A percentile compares a stretch with the other conserved stretches of the same genome.
These are phyloP conservation scores for Sinhomidia bicolor DNA, from an alignment of 2,888 invertebrate genomes.

Conservation along the genomic window DNA sequence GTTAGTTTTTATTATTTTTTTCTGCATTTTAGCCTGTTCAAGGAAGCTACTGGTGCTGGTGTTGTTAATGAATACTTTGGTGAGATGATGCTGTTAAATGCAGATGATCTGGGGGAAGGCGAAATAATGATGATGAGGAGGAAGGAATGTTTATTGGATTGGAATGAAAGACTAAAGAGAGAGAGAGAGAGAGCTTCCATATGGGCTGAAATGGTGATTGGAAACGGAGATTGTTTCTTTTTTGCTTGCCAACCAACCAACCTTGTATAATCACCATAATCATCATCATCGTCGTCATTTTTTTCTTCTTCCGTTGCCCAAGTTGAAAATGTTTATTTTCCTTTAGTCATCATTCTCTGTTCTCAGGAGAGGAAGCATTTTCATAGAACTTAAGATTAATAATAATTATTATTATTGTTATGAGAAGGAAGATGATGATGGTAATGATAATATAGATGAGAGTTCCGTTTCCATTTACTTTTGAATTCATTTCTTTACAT, in stretches of 20 bases:
- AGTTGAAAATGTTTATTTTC: conserved; percentile 51
- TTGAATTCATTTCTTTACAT: too few species aligned
- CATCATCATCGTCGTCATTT: conserved; percentile 3
- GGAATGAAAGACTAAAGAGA: conserved; percentile 25
- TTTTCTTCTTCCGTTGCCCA: too few species aligned
- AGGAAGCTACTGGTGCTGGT: conserved; percentile 24
- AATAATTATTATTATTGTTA: too few species aligned
- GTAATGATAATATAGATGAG: too few species aligned
- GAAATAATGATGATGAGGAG: background rate
- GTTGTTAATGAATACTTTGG: background rate
- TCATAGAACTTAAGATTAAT: background rate
- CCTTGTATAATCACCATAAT: too few species aligned
- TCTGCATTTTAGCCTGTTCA: too few species aligned
- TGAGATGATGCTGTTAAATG: background rate
- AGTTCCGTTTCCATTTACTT: too few species aligned
- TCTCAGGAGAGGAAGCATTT: conserved; percentile 9
- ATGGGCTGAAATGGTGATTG: conserved; percentile 36
- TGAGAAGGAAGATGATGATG: too few species aligned
- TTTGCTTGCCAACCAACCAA: too few species aligned
- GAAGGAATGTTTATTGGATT: conserved; percentile 67
- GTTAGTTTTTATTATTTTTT: background rate
- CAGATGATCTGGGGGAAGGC: background rate
- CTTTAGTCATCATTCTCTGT: conserved; percentile 24
- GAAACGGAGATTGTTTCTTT: conserved; percentile 13
- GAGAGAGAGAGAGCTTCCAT: conserved; percentile 40